Base-by-base conservation (phyloP, 1,140 invertebrate genomes). In the Nephila pilipes region DNA sequence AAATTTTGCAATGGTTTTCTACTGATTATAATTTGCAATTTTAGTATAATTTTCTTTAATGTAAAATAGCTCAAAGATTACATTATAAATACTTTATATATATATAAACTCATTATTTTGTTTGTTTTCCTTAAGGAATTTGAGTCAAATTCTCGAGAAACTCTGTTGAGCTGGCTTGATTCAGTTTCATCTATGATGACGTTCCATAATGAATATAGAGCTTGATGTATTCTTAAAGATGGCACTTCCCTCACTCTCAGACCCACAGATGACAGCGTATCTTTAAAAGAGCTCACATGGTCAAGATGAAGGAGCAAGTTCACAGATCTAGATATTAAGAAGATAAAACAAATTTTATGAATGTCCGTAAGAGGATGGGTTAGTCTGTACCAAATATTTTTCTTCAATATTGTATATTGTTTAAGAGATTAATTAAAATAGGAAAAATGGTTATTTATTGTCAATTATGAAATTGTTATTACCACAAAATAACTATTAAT, bases 191-290 rank as follows among this genome's bases (percentile, higher is more conserved):
- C 5, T 97, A 97, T 94, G 97, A 97, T 94, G 96, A 96, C 94
- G 94, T 54, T 96, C 95, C 2, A 95, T 96, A 20, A 96, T 96
- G 96, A 96, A 94, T 96, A 96, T 93, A 95, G 95, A 10, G 95
- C 96, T 16, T 96, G 90, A 96, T 96, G 18, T 96, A 96, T 95
- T 95, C 96, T 55, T n/a, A 95, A 95, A 79, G 95, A 96, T 91
- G 94, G 95, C 14, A 94, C 95, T 36, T 94, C 95, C 75, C 96
- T 96, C 57, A 96, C 96, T n/a, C 95, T 97, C 75, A 94, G 95
- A 1, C 95, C 96, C 12, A 95, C 22, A 2, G 46, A 79, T 36
- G 22, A 60, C 25, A 18, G 36, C 36, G 55, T 81, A 8, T 16
- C 79, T 10, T 8, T 89, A 18, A 60, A 55, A 14, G 54, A 65